Percentiles rank a stretch among this genome's conserved stretches.
Evolutionary conservation across 2,113 vertebrate species (phyloP).

Genomic region (Cariama cristata): DNA sequence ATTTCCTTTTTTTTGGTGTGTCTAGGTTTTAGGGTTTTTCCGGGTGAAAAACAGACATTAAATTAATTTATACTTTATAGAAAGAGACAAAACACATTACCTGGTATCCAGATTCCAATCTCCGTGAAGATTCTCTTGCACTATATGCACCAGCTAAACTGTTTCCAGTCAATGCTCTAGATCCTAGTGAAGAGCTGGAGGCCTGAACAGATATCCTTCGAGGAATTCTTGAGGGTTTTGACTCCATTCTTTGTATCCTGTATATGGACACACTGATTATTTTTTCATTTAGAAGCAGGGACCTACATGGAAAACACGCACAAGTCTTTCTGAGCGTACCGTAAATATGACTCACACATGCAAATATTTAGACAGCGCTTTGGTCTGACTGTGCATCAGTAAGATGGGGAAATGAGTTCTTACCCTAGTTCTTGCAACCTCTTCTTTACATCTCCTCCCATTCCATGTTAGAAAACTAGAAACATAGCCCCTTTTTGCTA

Average conservation of each 20-base stretch:
- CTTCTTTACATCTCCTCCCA: background rate
- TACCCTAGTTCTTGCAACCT: background rate
- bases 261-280: conserved; percentile 40
- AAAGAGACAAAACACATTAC: conserved; percentile 75
- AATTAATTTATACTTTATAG: background rate
- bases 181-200: conserved; percentile 76
- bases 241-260: conserved; percentile 86
- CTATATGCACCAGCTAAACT: conserved; percentile 80
- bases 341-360: background rate
- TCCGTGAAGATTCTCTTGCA: conserved; percentile 81
- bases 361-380: background rate
- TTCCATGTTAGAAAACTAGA: background rate
- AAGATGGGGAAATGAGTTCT: background rate
- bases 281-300: conserved; percentile 11
- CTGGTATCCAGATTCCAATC: conserved; percentile 87
- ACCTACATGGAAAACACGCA: background rate
- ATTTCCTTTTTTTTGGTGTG: background rate
- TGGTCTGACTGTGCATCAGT: background rate
- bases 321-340: background rate
- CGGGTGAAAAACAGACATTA: background rate
- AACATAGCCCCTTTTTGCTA: background rate
- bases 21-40: background rate
- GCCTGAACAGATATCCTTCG: conserved; percentile 84
- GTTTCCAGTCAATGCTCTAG: conserved; percentile 71
- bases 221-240: conserved; percentile 90